A percentile compares a stretch with the other conserved stretches of the same genome.
These are phyloP conservation scores for Pachyseris speciosa DNA, from an alignment of 64 coral and sea anemone genomes.

Conservation along the genomic window DNA sequence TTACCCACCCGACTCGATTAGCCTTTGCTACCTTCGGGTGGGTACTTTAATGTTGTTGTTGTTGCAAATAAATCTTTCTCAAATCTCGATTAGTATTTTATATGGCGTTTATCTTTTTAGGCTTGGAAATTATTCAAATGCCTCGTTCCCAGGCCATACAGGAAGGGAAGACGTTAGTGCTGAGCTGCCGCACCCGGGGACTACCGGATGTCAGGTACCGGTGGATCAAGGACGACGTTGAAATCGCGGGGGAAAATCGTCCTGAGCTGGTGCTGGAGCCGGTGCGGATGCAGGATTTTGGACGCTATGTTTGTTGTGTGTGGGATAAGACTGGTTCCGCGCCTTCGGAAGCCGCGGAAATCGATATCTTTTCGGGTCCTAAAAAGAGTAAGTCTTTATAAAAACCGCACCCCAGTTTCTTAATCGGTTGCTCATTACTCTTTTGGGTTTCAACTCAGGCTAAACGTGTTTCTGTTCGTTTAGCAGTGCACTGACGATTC, in stretches of 20 bases:
- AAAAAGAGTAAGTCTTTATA: no score
- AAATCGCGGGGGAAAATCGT: conserved; percentile 27
- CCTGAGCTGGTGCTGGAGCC: conserved; percentile 10
- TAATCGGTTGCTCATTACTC: no score
- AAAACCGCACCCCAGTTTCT: no score
- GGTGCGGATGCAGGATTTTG: conserved; percentile 8
- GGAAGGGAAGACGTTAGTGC: conserved; percentile 17
- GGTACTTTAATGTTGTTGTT: neutral
- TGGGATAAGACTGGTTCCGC: conserved; percentile 30
- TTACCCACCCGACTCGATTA: no score
- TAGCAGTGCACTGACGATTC: no score
- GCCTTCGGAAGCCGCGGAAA: neutral
- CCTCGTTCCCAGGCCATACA: conserved; percentile 13
- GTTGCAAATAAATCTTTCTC: no score
- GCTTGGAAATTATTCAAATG: conserved; percentile 11
- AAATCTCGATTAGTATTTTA: no score
- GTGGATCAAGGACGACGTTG: conserved; percentile 19
- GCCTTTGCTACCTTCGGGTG: no score
- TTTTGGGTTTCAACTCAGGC: no score
- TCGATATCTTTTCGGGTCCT: neutral
- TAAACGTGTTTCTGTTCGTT: no score
- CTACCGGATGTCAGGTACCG: conserved; percentile 18
- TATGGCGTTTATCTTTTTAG: neutral
- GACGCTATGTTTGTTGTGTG: conserved; percentile 27
- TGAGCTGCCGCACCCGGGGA: conserved; percentile 2